Evolutionary conservation across 2,113 vertebrate genomes (phyloP).

Genomic region (Paramormyrops kingsleyae): DNA sequence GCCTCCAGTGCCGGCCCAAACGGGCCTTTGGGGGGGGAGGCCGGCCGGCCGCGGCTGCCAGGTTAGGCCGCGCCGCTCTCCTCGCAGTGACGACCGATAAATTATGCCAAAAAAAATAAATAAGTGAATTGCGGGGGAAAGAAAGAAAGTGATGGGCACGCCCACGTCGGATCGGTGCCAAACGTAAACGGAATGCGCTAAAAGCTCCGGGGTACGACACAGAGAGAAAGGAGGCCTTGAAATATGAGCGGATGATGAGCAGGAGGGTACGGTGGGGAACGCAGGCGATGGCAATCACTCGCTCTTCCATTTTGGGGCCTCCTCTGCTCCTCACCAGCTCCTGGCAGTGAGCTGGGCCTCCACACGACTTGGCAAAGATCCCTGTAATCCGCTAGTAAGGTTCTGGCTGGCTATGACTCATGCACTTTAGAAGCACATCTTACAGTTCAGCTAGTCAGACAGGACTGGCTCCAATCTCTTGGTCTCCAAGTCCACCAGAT

Average conservation of each 20-base stretch:
- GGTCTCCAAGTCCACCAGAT: neutral
- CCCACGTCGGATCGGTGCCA: neutral
- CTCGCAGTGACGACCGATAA: neutral
- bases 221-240: neutral
- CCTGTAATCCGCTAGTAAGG: conserved; percentile 39
- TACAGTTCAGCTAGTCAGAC: conserved; percentile 63
- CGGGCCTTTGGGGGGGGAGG: neutral
- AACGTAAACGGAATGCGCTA: neutral
- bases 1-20: conserved; percentile 36
- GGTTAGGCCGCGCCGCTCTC: conserved; percentile 11
- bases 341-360: conserved; percentile 48
- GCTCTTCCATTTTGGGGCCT: conserved; percentile 14
- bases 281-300: neutral
- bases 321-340: conserved; percentile 27
- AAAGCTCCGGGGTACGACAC: neutral
- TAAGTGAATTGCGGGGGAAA: neutral
- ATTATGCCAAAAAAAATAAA: neutral
- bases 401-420: conserved; percentile 51
- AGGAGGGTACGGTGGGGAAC: neutral
- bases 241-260: neutral
- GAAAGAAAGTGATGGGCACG: neutral
- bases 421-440: conserved; percentile 52
- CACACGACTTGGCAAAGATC: conserved; percentile 51
- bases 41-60: neutral
- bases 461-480: conserved; percentile 40